Base-by-base conservation (phyloP, 2,888 invertebrate species). In the Stictocephala bisonia region DNA sequence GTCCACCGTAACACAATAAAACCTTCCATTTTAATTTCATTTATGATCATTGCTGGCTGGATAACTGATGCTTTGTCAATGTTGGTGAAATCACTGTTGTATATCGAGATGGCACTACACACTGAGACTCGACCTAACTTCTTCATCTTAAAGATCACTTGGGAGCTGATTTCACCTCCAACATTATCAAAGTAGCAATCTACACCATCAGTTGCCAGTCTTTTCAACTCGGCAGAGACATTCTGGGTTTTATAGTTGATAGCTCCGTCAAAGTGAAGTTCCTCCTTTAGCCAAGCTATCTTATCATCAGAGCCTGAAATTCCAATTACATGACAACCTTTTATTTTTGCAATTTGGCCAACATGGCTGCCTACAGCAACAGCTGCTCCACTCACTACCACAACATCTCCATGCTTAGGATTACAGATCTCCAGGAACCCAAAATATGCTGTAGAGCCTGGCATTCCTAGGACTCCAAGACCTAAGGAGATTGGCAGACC, bases 181-280 rank as follows among this genome's bases (percentile, higher is more conserved):
- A 91, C 93, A 82, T 93, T 93, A 81, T 93, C 93, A 81, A 92
- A 93, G 80, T 90, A 93, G 80, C 91, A 90, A 81, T 93, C 91
- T 0, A 93, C 83, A 1, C 92, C 92, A n/a, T 90, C 84, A 0
- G 92, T 90, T 11, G 91, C 91, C 68, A 83, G 85, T 82, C 88
- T 84, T 76, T 86, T 87, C 13, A 93, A 83, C 50, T 86, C 87
- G 56, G 85, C 80, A 6, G 73, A 64, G 41, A 70, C 56, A 26
- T 53, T 56, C 20, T 70, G 70, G 4, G 56, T 89, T 83, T 92
- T 93, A 83, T 93, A 93, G 84, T 93, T 93, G 75, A 89, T 90
- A 13, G 88, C 90, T 76, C 85, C 82, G 81, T 93, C 90, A 80
- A 92, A 92, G 3, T 89, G 88, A 0, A 92, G 82, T 66, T 89